Evolutionary conservation across 2,888 invertebrate species (phyloP).

Genomic region (Acronicta leporina): DNA sequence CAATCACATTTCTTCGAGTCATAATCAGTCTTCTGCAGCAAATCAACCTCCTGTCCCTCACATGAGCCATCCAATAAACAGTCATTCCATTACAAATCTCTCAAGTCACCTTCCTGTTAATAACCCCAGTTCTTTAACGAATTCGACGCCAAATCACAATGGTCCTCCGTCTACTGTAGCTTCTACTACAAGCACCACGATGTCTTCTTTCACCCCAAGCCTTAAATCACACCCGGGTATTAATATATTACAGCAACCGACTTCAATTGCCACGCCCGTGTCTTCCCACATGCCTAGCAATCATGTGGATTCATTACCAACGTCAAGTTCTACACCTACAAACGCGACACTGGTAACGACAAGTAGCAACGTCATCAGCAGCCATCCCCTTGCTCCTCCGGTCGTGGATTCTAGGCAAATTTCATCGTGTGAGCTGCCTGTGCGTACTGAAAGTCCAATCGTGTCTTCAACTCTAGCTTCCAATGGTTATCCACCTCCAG

Average conservation of each 20-base stretch:
- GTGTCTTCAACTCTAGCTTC: conserved; percentile 91
- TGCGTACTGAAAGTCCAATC: conserved; percentile 75
- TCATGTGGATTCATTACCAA: conserved; percentile 70
- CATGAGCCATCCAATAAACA: conserved; percentile 74
- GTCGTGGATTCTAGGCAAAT: conserved; percentile 79
- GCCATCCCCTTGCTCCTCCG: conserved; percentile 74
- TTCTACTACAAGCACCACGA: conserved; percentile 71
- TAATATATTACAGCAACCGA: conserved; percentile 67
- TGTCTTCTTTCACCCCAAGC: conserved; percentile 76
- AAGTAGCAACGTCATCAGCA: conserved; percentile 73
- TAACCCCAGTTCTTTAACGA: conserved; percentile 68
- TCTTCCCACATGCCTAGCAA: conserved; percentile 72
- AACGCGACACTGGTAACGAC: conserved; percentile 68
- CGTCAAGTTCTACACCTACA: conserved; percentile 67
- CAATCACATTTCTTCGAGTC: conserved; percentile 87
- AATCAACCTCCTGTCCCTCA: conserved; percentile 78
- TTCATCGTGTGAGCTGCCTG: conserved; percentile 86
- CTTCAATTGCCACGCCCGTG: conserved; percentile 65
- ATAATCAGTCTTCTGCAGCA: conserved; percentile 85
- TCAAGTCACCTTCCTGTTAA: conserved; percentile 73
- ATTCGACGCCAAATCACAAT: conserved; percentile 74
- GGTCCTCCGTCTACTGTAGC: conserved; percentile 70
- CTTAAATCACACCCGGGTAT: conserved; percentile 76
- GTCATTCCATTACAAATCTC: conserved; percentile 81
- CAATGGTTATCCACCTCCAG: conserved; percentile 90